A percentile compares a stretch with the other conserved stretches of the same genome.
Conservation (phyloP, 2,797 vertebrate genomes). For the Luscinia megarhynchos region DNA sequence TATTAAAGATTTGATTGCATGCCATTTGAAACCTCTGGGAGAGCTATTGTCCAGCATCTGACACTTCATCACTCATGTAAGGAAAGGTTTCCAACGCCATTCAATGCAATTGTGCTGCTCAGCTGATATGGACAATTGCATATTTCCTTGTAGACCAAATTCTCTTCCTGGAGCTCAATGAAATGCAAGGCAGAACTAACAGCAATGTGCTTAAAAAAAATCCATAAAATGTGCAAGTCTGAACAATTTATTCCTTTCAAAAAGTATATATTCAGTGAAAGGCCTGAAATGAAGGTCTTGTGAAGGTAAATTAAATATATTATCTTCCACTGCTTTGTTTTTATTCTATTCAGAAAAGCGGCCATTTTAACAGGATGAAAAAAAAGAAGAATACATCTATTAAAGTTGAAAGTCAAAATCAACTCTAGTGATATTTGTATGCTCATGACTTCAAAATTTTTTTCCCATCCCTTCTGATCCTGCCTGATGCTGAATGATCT, state of each 20-base stretch:
- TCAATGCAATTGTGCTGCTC: not conserved
- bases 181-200: not conserved
- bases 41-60: not conserved
- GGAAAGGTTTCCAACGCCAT: not conserved
- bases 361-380: not conserved
- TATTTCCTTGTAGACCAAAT: not conserved
- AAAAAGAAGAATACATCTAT: not conserved
- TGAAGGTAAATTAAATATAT: not conserved
- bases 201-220: not conserved
- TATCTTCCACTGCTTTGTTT: not conserved
- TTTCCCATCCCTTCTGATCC: not conserved
- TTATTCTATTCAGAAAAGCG: not conserved
- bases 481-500: not conserved
- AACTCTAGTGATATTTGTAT: not conserved
- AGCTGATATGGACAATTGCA: not conserved
- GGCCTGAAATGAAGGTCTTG: not conserved
- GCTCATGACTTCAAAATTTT: not conserved
- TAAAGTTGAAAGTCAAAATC: not conserved
- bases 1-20: not conserved
- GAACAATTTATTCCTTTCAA: not conserved
- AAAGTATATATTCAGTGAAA: not conserved
- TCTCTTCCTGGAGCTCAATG: not conserved
- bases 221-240: not conserved
- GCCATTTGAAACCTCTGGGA: not conserved
- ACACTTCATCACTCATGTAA: not conserved